Evolutionary conservation across 1,140 invertebrate genomes (phyloP).

Genomic region (Leptestheria dahalacensis): DNA sequence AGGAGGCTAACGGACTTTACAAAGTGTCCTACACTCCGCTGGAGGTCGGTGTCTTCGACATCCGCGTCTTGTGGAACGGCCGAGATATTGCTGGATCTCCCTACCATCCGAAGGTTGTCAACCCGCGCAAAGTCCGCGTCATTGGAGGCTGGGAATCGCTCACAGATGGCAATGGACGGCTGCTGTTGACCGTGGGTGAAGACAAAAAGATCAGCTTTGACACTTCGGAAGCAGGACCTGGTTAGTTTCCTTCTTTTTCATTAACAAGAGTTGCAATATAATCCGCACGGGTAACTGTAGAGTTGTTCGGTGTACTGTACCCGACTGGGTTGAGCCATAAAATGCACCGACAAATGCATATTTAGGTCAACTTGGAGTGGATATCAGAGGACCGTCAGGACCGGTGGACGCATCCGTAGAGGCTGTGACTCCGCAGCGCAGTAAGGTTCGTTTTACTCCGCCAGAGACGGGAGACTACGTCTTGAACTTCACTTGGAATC

Average conservation of each 20-base stretch:
- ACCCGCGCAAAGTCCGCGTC: conserved; percentile 44
- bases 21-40: conserved; percentile 49
- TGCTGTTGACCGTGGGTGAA: conserved; percentile 45
- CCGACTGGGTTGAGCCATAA: too few species aligned
- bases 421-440: conserved; percentile 24
- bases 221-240: conserved; percentile 44
- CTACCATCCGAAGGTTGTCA: conserved; percentile 53
- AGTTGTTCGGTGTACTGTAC: too few species aligned
- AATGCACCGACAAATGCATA: conserved; percentile 9
- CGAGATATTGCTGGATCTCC: conserved; percentile 46
- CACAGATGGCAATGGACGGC: conserved; percentile 42
- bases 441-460: conserved; percentile 34
- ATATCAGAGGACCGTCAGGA: conserved; percentile 49
- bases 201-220: conserved; percentile 44
- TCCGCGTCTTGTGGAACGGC: conserved; percentile 54
- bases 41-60: conserved; percentile 55
- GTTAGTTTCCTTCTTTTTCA: conserved; percentile 22
- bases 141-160: conserved; percentile 71
- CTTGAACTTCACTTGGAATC: conserved; percentile 28
- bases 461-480: conserved; percentile 28
- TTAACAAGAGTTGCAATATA: too few species aligned
- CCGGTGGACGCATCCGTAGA: conserved; percentile 30
- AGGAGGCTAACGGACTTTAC: conserved; percentile 38
- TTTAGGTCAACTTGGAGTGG: conserved; percentile 43
- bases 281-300: too few species aligned